Conservation (phyloP, 35 echinoderm and acorn worm species). For the Apostichopus californicus region DNA sequence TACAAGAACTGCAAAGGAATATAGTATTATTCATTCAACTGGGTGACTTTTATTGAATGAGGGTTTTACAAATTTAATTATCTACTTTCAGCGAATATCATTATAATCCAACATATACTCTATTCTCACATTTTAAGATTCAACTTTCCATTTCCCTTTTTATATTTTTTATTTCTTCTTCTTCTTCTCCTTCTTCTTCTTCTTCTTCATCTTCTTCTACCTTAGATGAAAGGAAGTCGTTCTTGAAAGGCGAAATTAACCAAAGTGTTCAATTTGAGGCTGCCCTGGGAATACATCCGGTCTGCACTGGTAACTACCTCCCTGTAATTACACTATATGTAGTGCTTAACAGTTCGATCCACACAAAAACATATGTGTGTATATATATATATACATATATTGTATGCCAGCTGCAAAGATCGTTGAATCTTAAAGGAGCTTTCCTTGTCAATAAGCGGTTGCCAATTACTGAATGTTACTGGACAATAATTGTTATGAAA, state of each 20-base stretch:
- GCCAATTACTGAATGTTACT: too few species aligned
- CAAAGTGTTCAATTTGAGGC: background rate
- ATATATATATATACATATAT: background rate
- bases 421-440: background rate
- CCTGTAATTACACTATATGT: background rate
- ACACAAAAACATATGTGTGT: too few species aligned
- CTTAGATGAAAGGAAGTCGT: background rate
- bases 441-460: background rate
- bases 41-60: background rate
- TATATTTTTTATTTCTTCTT: background rate
- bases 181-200: background rate
- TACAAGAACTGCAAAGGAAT: background rate
- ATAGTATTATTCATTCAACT: background rate
- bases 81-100: background rate
- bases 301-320: background rate
- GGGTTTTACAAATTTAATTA: background rate
- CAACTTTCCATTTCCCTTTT: background rate
- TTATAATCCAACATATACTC: background rate
- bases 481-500: too few species aligned
- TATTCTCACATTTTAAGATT: background rate
- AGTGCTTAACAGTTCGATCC: constrained; percentile 3
- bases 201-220: too few species aligned
- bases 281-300: background rate
- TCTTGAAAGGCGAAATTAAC: background rate
- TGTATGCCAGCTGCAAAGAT: background rate